Conservation (phyloP, 2,888 invertebrate species). For the Aphrophora alni region DNA sequence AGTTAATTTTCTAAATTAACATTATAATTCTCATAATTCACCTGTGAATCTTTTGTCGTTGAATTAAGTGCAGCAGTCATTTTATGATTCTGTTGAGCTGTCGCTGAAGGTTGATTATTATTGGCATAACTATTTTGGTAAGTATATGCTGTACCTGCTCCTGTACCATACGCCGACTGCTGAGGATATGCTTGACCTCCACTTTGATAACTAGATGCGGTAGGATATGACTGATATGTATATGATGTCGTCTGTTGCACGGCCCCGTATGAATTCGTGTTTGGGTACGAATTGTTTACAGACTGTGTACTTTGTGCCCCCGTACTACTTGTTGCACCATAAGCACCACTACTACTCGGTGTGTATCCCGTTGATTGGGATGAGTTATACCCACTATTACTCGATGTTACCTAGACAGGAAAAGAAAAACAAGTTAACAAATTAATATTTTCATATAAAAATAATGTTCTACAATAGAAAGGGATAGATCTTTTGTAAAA, state of each 20-base stretch:
- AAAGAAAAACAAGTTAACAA: constrained; percentile 9
- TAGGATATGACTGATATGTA: constrained; percentile 26
- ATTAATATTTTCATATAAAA: too few species aligned
- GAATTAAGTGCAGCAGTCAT: constrained; percentile 47
- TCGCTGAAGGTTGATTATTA: constrained; percentile 43
- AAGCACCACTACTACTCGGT: constrained; percentile 17
- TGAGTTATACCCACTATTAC: constrained; percentile 34
- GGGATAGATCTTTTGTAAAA: too few species aligned
- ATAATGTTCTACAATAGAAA: too few species aligned
- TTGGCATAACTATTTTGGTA: constrained; percentile 52
- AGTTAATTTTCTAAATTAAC: too few species aligned
- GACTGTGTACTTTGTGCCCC: constrained; percentile 34
- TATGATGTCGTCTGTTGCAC: constrained; percentile 26
- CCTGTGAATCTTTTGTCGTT: constrained; percentile 49
- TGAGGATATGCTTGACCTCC: constrained; percentile 25
- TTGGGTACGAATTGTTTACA: constrained; percentile 31
- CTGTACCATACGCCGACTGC: background rate
- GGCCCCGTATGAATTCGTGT: constrained; percentile 20
- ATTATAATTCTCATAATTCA: too few species aligned
- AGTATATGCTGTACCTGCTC: constrained; percentile 39
- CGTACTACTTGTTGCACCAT: constrained; percentile 15
- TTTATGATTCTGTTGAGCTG: constrained; percentile 49
- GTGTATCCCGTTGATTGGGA: constrained; percentile 28
- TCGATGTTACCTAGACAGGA: constrained; percentile 34
- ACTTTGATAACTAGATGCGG: constrained; percentile 34